Conservation (phyloP, 2,888 invertebrate genomes). For the Pachydiplax longipennis region DNA sequence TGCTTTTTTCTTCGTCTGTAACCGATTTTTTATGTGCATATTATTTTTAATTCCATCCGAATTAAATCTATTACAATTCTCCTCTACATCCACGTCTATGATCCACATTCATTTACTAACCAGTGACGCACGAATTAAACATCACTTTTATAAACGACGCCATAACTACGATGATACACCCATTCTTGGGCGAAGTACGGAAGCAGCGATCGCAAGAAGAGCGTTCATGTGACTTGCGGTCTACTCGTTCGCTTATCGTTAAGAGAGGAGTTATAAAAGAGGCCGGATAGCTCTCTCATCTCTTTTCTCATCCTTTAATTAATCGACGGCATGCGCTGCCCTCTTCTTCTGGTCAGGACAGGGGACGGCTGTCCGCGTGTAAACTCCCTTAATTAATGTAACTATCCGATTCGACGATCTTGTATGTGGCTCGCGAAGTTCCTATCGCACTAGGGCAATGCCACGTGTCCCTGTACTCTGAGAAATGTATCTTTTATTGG, state of each 20-base stretch:
- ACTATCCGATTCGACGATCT: background rate
- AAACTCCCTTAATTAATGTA: conserved; percentile 14
- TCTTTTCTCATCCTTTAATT: background rate
- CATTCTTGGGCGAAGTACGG: background rate
- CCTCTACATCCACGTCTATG: too few species aligned
- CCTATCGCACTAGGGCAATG: background rate
- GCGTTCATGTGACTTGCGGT: background rate
- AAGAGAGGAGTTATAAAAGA: background rate
- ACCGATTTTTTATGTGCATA: too few species aligned
- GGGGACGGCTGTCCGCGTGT: background rate
- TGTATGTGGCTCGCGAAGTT: background rate
- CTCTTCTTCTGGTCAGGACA: background rate
- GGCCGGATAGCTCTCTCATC: conserved; percentile 8
- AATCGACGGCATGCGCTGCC: conserved; percentile 15
- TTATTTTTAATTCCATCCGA: too few species aligned
- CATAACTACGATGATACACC: background rate
- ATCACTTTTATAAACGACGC: too few species aligned
- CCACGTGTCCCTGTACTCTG: background rate
- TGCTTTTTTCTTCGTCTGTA: too few species aligned
- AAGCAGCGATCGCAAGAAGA: background rate
- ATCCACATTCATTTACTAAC: too few species aligned
- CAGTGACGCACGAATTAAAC: too few species aligned
- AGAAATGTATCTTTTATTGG: too few species aligned
- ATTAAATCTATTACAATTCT: too few species aligned
- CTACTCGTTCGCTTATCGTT: background rate